A percentile compares a stretch with the other conserved stretches of the same genome.
Evolutionary conservation across 2,113 vertebrate species (phyloP).

Genomic region (Trinectes maculatus): DNA sequence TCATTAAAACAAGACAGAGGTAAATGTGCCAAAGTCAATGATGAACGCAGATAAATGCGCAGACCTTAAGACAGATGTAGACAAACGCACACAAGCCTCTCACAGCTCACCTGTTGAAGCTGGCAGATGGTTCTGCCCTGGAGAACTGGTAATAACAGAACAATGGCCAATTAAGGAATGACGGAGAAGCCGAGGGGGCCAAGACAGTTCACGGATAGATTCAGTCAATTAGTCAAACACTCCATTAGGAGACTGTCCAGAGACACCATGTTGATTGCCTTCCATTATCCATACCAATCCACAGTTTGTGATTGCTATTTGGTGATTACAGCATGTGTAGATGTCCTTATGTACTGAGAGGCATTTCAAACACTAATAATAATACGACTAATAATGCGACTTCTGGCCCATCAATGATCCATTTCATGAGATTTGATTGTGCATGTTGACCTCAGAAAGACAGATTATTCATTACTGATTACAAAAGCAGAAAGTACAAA

Average conservation of each 20-base stretch:
- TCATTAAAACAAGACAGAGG: background rate
- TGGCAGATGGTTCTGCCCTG: conserved; percentile 73
- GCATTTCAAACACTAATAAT: conserved; percentile 16
- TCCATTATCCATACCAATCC: conserved; percentile 50
- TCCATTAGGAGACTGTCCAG: conserved; percentile 63
- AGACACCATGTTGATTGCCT: conserved; percentile 61
- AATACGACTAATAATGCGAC: no score
- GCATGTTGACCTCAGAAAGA: conserved; percentile 6
- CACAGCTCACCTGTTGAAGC: conserved; percentile 69
- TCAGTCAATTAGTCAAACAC: conserved; percentile 72
- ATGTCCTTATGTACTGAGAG: background rate
- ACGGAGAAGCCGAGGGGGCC: conserved; percentile 56
- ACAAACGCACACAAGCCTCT: conserved; percentile 40
- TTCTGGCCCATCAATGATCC: background rate
- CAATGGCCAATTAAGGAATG: conserved; percentile 72
- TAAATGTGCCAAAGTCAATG: background rate
- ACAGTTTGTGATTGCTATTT: conserved; percentile 32
- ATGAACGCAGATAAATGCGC: conserved; percentile 38
- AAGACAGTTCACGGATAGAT: conserved; percentile 64
- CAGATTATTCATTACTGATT: conserved; percentile 6
- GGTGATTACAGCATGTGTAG: conserved; percentile 16
- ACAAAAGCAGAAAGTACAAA: background rate
- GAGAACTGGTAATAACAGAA: conserved; percentile 72
- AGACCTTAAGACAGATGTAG: conserved; percentile 54
- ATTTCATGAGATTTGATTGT: background rate